Evolutionary conservation across 2,797 vertebrate species (phyloP).

Genomic region (Tauraco hartlaubi): DNA sequence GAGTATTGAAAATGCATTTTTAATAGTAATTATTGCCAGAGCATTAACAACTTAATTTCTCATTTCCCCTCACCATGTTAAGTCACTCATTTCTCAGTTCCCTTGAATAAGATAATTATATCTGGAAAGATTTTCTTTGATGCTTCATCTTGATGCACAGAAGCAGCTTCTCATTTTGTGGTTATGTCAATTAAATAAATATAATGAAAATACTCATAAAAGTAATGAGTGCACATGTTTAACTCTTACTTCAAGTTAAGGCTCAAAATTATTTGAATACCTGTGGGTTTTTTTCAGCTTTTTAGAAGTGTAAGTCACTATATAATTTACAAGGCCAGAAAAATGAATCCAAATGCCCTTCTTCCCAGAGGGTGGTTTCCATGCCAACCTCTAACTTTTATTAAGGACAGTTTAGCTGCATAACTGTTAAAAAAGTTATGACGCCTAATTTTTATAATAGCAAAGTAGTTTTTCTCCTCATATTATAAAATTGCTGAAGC

Average conservation of each 20-base stretch:
- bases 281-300: fast-evolving
- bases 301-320: not conserved
- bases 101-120: not conserved
- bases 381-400: not conserved
- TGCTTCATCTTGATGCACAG: slow-evolving; percentile 3
- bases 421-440: not conserved
- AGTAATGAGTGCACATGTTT: not conserved
- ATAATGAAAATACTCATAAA: not conserved
- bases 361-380: not conserved
- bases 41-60: not conserved
- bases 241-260: not conserved
- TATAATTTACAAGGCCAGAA: not conserved
- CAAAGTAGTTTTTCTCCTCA: not conserved
- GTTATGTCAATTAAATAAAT: slow-evolving; percentile 1
- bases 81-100: not conserved
- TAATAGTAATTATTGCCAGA: not conserved
- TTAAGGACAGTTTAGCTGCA: not conserved
- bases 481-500: not conserved
- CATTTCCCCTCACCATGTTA: not conserved
- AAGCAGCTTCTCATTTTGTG: not conserved
- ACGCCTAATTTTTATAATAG: slow-evolving; percentile 1
- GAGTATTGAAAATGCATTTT: not conserved
- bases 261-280: not conserved
- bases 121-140: not conserved
- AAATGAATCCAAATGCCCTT: not conserved